Evolutionary conservation across 2,113 vertebrate species (phyloP), one percentile per base, ranked within the genome.

Genomic region (Siphamia tubifer): DNA sequence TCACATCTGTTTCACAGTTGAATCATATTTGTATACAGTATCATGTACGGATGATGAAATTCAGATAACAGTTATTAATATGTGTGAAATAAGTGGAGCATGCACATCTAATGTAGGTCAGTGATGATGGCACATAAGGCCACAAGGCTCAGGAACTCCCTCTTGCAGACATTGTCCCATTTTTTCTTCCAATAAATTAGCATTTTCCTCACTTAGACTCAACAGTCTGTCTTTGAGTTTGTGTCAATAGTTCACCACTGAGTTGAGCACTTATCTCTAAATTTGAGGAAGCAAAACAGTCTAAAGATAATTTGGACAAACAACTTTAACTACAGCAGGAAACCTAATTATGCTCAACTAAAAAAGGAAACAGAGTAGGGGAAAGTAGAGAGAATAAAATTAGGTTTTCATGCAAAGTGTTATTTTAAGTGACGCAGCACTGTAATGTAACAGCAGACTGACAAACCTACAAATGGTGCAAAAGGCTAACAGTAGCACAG

Each of bases 31-130:
- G 67, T 82, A 81, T 53, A 70, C 17, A 43, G 31, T 63, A 65
- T 42, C 17, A 30, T 12, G 16, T 15, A 51, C 45, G 2, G 38
- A 74, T 63, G 36, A 71, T 42, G 54, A 66, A 36, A 32, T 68
- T 82, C 61, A 58, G 52, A 77, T 66, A 70, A 62, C n/a, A 30
- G 17, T 27, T 48, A 72, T 64, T 67, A 76, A 69, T 49, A 38
- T 65, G 54, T 58, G 40, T 23, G 19, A 56, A 68, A 75, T 43
- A 86, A 83, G 28, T 69, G 49, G 77, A 76, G 67, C 74, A 12
- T 66, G 57, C 31, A 23, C 43, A 44, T 74, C 30, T 34, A 44
- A 87, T 81, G 51, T 85, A 82, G 83, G 86, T 85, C 87, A 89
- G 15, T 25, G 27, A 54, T 51, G 74, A 83, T 51, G 64, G 70